These are phyloP conservation scores for Thysanoteuthis rhombus DNA, from an alignment of 2,888 invertebrate genomes.

Conservation along the genomic window DNA sequence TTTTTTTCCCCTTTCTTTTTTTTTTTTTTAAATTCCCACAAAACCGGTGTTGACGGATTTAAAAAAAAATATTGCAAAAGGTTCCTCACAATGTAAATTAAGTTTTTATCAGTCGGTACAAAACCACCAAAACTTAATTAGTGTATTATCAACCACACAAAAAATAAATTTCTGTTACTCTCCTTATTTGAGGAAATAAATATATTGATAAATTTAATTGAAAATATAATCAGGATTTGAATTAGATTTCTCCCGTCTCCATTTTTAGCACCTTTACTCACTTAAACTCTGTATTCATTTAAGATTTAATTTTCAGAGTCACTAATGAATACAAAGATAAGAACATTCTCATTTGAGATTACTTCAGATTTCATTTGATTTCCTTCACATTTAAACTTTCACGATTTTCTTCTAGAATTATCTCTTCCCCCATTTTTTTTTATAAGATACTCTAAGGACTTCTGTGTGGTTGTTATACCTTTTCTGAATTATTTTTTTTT, in stretches of 20 bases:
- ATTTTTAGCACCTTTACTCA: too few relatives aligned
- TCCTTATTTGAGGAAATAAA: not conserved
- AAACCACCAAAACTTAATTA: not conserved
- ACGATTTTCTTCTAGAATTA: not conserved
- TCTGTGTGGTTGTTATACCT: not conserved
- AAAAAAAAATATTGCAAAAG: not conserved
- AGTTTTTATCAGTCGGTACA: not conserved
- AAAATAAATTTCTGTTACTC: not conserved
- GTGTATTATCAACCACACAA: not conserved
- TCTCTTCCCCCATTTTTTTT: not conserved
- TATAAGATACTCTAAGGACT: not conserved
- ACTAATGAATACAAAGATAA: not conserved
- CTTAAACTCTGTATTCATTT: not conserved
- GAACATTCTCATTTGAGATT: too few relatives aligned
- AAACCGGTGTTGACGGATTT: slow-evolving; percentile 12
- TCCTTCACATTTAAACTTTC: too few relatives aligned
- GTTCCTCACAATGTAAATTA: not conserved
- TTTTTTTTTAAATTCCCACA: not conserved
- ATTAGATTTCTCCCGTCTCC: too few relatives aligned
- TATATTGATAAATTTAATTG: not conserved
- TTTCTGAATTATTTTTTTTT: not conserved
- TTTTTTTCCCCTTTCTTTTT: not conserved
- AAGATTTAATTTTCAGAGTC: not conserved
- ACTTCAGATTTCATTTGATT: too few relatives aligned
- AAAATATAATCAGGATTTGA: too few relatives aligned